phyloP scores from a whole-genome alignment of 2,797 vertebrate species.

The Cephalopachus bancanus region DNA sequence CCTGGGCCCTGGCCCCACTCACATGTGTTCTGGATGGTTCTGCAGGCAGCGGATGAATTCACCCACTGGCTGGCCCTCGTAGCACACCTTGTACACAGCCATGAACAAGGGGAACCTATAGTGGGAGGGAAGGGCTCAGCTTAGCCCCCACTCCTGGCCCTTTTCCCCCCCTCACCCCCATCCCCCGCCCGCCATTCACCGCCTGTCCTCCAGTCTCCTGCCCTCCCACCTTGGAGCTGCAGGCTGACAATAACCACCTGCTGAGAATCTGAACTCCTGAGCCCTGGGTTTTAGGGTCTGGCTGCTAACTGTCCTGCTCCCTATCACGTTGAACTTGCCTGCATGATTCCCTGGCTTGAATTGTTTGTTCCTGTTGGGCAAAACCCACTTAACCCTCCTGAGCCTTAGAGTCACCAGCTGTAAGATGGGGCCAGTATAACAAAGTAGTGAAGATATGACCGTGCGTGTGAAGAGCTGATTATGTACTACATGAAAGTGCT shows the following conservation, averaged over 20 bases:
- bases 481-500: not conserved
- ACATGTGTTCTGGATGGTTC: conserved; percentile 97
- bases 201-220: not conserved
- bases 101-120: conserved; percentile 97
- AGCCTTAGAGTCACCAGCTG: conserved; percentile 53
- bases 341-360: not conserved
- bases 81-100: conserved; percentile 95
- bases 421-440: conserved; percentile 7
- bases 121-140: not conserved
- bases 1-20: conserved; percentile 71
- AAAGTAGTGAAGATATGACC: conserved; percentile 22
- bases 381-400: not conserved
- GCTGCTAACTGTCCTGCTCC: not conserved
- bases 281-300: conserved; percentile 18
- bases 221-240: not conserved
- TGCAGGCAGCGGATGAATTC: conserved; percentile 96
- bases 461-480: not conserved
- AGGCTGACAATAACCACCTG: not conserved
- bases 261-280: conserved; percentile 52
- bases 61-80: conserved; percentile 92
- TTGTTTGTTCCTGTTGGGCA: not conserved
- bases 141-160: not conserved
- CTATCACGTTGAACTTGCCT: not conserved
- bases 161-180: not conserved
- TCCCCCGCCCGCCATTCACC: not conserved